Base-by-base conservation (phyloP, 2,888 invertebrate species). In the Xylophagus ater region DNA sequence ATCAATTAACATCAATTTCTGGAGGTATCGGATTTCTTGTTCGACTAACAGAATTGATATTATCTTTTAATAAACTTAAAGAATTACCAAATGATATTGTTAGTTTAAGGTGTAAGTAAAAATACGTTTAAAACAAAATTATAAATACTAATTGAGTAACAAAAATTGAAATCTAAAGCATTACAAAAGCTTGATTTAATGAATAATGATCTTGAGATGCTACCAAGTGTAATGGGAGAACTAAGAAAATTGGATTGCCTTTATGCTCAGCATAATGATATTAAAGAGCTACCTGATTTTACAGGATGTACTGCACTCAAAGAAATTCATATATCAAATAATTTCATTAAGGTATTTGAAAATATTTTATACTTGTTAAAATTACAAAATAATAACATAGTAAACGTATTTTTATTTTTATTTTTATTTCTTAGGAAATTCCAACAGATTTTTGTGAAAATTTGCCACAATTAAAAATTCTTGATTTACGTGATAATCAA, bases 401-500 rank as follows among this genome's bases (percentile, higher is more conserved):
- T n/a, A n/a, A n/a, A n/a, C n/a, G n/a, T n/a, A n/a, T n/a, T n/a
- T n/a, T n/a, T n/a, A n/a, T n/a, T n/a, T 46, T 40, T 36, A 37
- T 28, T 26, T 33, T 35, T 40, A 48, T 48, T 43, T 14, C 33
- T 28, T 45, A 84, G 81, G 76, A 75, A 60, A 69, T 90, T 37
- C 74, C 80, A 7, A 69, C 70, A 41, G 78, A 78, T 26, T 76
- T 78, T 53, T 77, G 84, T 56, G 79, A 81, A 51, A 74, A 76
- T 47, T 69, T 85, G 68, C 72, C 76, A 38, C 76, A 80, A 53
- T 63, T 88, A 42, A 80, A 73, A 61, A 74, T 78, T 33, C 67
- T 92, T 41, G 85, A 85, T 59, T 66, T 93, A 40, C 71, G 84
- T 39, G 84, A 88, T 57, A 93, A 93, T 62, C 77, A 84, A 63